These are phyloP conservation scores for Mythimna pallens DNA, from an alignment of 2,888 invertebrate genomes.

Conservation along the genomic window DNA sequence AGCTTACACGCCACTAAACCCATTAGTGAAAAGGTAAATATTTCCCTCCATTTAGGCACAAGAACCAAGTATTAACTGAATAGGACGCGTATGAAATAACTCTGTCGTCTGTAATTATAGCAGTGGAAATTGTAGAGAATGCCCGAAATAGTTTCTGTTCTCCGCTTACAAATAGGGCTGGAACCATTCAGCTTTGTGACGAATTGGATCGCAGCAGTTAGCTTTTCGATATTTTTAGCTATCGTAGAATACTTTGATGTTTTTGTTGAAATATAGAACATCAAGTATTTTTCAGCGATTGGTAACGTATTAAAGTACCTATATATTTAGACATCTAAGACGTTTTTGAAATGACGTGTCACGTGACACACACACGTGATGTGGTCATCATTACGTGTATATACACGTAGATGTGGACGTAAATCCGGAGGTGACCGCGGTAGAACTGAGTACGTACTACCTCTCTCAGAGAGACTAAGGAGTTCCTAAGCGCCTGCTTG, in stretches of 20 bases:
- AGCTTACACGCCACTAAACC: constrained; percentile 33
- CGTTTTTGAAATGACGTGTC: not conserved
- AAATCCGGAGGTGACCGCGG: no score
- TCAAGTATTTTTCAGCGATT: not conserved
- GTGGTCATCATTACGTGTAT: not conserved
- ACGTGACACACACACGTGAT: no score
- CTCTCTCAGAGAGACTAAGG: no score
- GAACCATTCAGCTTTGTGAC: constrained; percentile 28
- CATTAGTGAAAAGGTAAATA: constrained; percentile 33
- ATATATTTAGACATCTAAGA: not conserved
- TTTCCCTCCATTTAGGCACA: constrained; percentile 16
- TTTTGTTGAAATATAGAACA: not conserved
- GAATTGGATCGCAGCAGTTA: constrained; percentile 25
- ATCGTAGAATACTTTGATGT: not conserved
- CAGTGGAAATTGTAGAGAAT: constrained; percentile 34
- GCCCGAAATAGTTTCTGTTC: constrained; percentile 29
- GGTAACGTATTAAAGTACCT: not conserved
- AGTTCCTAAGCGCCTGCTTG: no score
- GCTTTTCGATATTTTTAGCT: constrained; percentile 7
- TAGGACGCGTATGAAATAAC: constrained; percentile 19
- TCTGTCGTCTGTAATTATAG: constrained; percentile 38
- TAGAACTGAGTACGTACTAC: no score
- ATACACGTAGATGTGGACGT: not conserved
- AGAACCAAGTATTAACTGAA: constrained; percentile 9
- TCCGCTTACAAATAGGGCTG: constrained; percentile 31